Evolutionary conservation across 1,140 invertebrate species (phyloP), one percentile per base, ranked within the genome.

Genomic region (Marisa cornuarietis): DNA sequence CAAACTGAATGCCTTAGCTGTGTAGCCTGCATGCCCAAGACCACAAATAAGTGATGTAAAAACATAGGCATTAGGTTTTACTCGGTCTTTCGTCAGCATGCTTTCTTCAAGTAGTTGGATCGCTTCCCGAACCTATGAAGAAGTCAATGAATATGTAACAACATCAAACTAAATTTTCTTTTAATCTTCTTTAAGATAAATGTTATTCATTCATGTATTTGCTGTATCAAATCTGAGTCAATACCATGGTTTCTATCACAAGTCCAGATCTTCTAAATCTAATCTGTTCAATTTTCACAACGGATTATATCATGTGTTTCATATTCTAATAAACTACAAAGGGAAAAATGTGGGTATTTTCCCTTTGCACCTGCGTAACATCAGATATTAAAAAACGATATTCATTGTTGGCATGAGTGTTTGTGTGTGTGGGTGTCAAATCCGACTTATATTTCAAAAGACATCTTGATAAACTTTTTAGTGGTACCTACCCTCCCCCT

Each of bases 1-100:
- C 1, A 98, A 89, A 81, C 93, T 93, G 87, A 97, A 97, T 31
- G 96, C 96, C 91, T 95, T 95, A 85, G 95, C 94, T 54, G 95
- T 94, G 85, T 96, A 95, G 4, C 97, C 97, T 10, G 94, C 93
- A 81, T 93, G 89, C 11, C 95, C 96, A 92, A 95, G 96, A 16
- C 93, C 95, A 81, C 93, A 93, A 79, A 98, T 95, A 49, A 98
- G 87, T 62, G 96, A 91, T 87, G 94, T 95, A 86, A 95, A 98
- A 78, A 96, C 94, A 88, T 95, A 96, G 80, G 92, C 92, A 76
- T 94, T 93, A 1, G 96, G 96, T 89, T 94, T 94, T 11, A 95
- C 94, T 84, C 93, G 92, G 88, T 97, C 96, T 86, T 94, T 91
- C 88, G 94, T 93, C 18, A 95, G 85, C 93, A 96, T 94, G 85